These are phyloP conservation scores for Nesidiocoris tenuis DNA, from an alignment of 2,888 invertebrate genomes.

Conservation along the genomic window DNA sequence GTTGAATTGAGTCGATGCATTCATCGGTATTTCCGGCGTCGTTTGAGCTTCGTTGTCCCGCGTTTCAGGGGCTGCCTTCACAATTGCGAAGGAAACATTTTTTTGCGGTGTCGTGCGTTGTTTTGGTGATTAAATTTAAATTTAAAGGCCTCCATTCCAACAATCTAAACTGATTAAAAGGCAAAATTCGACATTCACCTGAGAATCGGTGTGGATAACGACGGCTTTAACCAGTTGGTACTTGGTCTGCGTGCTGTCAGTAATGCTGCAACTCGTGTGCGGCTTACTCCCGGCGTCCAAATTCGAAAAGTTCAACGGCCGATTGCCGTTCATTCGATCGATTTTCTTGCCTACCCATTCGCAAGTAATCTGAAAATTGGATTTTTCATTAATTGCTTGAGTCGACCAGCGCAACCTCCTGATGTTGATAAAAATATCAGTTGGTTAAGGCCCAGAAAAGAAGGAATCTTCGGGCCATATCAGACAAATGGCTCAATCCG, in stretches of 20 bases:
- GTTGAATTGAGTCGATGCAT: constrained; percentile 55
- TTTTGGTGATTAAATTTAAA: no score
- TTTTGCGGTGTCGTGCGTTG: no score
- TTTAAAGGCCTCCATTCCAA: no score
- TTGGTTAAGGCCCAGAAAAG: no score
- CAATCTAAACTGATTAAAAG: no score
- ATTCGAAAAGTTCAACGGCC: constrained; percentile 11
- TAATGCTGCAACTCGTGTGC: constrained; percentile 8
- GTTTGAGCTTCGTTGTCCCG: constrained; percentile 53
- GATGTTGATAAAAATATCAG: no score
- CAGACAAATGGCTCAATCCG: no score
- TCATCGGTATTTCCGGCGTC: constrained; percentile 53
- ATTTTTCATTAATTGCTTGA: no score
- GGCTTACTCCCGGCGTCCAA: constrained; percentile 26
- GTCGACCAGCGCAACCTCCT: no score
- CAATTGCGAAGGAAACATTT: background rate
- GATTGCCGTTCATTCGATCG: constrained; percentile 26
- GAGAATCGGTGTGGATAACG: background rate
- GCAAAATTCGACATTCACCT: constrained; percentile 2
- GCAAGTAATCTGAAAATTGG: constrained; percentile 44
- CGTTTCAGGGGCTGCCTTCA: constrained; percentile 43
- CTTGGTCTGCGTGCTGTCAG: background rate
- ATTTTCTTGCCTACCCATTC: constrained; percentile 47
- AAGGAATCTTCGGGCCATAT: no score
- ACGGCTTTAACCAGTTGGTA: constrained; percentile 31